Base-by-base conservation (phyloP, 2,113 vertebrate species). In the Ceratotherium simum region DNA sequence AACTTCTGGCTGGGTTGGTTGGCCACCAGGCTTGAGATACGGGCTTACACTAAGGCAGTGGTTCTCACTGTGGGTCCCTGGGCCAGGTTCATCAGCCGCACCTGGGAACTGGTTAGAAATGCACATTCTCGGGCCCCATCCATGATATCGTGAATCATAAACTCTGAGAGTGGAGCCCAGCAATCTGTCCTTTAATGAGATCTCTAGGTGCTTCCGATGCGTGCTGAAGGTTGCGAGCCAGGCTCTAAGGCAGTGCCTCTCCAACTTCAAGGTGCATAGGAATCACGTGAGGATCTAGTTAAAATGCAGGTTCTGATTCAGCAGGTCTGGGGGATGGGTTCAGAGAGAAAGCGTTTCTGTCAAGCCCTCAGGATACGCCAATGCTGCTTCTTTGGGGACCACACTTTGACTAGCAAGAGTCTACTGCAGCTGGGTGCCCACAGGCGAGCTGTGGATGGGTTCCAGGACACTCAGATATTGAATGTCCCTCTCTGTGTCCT, bases 371-470 rank as follows among this genome's bases (percentile, higher is more conserved):
- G 85, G 64, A 82, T 46, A 3, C 29, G 17, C 62, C 54, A 25
- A 0, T 8, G 31, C 33, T 65, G 78, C 79, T 76, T 70, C 87
- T 78, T 33, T 62, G 87, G 11, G 72, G 56, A 23, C 86, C 23
- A 56, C 39, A 5, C 10, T 39, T 6, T 2, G 21, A 69, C 54
- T 3, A 58, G 17, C 58, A 31, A 58, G 90, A 16, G 16, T 14
- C 25, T 27, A 12, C 64, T 18, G 31, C 62, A 76, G n/a, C 65
- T 2, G 16, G 39, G 14, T 76, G 51, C 29, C 36, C 33, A 2
- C 14, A 13, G 0, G 18, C 1, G 4, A 67, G 39, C 29, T 69
- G 8, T 4, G 33, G 5, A 2, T 0, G 29, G 12, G 13, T 14
- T 62, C 31, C 46, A 39, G 54, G 62, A 60, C 13, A 3, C 58